These are phyloP conservation scores for Synergus laeviventris DNA, from an alignment of 2,888 invertebrate genomes.

Conservation along the genomic window DNA sequence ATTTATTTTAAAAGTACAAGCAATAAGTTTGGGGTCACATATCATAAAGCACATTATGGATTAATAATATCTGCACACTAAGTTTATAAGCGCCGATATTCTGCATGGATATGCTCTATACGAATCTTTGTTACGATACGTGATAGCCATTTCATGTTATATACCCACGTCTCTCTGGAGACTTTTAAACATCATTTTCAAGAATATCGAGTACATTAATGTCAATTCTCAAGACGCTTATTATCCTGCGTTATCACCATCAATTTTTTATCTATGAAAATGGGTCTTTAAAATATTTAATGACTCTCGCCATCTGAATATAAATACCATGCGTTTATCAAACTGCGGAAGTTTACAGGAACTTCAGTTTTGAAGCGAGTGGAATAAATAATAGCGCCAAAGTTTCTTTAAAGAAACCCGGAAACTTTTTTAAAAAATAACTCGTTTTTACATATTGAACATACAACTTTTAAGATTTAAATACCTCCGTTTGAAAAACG, in stretches of 20 bases:
- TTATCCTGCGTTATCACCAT: conserved; percentile 25
- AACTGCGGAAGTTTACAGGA: neutral
- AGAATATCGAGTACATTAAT: conserved; percentile 34
- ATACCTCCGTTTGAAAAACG: neutral
- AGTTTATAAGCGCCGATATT: neutral
- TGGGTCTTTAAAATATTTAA: conserved; percentile 2
- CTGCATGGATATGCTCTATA: conserved; percentile 18
- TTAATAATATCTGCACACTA: neutral
- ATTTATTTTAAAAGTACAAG: neutral
- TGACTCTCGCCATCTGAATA: conserved; percentile 16
- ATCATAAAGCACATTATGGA: neutral
- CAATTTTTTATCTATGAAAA: neutral
- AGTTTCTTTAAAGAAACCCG: neutral
- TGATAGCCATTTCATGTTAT: conserved; percentile 22
- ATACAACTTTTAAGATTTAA: conserved; percentile 7
- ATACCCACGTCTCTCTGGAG: conserved; percentile 10
- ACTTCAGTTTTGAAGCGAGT: neutral
- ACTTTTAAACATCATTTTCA: conserved; percentile 38
- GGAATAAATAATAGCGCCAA: neutral
- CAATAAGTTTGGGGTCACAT: neutral
- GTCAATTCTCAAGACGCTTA: conserved; percentile 33
- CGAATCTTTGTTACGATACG: conserved; percentile 17
- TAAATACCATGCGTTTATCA: neutral
- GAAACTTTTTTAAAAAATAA: conserved; percentile 23
- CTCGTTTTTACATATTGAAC: conserved; percentile 19